Evolutionary conservation across 2,797 vertebrate species (phyloP).

Genomic region (Cyclura pinguis): DNA sequence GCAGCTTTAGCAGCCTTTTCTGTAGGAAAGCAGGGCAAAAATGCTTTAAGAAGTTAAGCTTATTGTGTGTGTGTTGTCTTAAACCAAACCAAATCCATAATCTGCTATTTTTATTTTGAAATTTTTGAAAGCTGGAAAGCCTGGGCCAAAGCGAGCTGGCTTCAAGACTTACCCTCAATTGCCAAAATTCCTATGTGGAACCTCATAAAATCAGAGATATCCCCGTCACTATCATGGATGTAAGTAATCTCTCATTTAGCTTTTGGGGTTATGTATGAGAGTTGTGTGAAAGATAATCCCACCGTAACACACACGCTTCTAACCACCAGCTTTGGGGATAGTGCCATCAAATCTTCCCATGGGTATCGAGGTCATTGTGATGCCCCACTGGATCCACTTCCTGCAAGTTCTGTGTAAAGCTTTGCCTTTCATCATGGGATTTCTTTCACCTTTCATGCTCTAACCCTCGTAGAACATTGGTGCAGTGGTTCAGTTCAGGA

Average conservation of each 20-base stretch:
- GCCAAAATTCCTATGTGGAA: constrained; percentile 98
- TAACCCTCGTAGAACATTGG: too few relatives aligned
- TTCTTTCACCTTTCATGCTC: too few relatives aligned
- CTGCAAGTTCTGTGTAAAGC: too few relatives aligned
- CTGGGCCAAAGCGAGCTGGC: constrained; percentile 95
- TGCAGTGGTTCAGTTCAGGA: too few relatives aligned
- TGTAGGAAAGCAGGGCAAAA: neutral
- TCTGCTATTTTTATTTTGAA: constrained; percentile 34
- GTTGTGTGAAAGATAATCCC: too few relatives aligned
- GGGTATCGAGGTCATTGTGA: too few relatives aligned
- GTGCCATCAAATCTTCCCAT: too few relatives aligned
- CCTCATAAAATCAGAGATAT: constrained; percentile 98
- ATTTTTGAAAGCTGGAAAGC: constrained; percentile 88
- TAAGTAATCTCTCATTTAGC: constrained; percentile 76
- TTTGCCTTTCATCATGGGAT: too few relatives aligned
- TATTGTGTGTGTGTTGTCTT: too few relatives aligned
- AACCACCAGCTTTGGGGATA: too few relatives aligned
- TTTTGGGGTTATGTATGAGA: neutral
- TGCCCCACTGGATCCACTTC: too few relatives aligned
- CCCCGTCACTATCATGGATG: constrained; percentile 96
- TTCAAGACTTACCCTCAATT: constrained; percentile 96
- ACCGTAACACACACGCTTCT: too few relatives aligned
- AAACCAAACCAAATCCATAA: constrained; percentile 31
- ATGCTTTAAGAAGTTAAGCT: neutral
- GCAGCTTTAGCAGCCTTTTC: neutral